A percentile compares a stretch with the other conserved stretches of the same genome.
phyloP scores from a whole-genome alignment of 64 coral and sea anemone genomes.

The Porites australiensis region DNA sequence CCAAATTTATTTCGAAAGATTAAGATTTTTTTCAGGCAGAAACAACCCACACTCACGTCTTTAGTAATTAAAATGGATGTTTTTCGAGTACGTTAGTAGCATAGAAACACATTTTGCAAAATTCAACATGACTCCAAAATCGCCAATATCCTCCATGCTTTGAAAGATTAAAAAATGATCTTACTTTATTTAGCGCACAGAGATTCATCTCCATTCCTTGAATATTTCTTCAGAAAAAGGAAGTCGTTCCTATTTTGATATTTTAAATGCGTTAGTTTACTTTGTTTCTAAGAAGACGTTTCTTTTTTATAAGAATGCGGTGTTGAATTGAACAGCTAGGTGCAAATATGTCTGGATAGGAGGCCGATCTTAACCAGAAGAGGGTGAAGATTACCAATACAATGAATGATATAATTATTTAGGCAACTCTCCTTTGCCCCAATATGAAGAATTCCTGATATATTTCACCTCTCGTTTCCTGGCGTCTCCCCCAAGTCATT shows the following conservation, averaged over 20 bases:
- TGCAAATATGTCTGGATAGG: neutral
- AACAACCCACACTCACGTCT: neutral
- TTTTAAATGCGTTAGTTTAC: neutral
- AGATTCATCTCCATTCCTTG: neutral
- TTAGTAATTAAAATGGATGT: constrained; percentile 13
- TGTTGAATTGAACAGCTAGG: too few relatives aligned
- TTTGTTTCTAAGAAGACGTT: constrained; percentile 45
- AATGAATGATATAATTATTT: too few relatives aligned
- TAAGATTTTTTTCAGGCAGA: neutral
- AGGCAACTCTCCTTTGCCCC: too few relatives aligned
- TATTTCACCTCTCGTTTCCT: neutral
- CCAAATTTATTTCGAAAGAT: neutral
- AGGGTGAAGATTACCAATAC: neutral
- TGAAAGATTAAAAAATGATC: neutral
- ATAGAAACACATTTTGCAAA: constrained; percentile 8
- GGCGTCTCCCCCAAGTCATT: neutral
- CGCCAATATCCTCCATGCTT: neutral
- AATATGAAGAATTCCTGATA: neutral
- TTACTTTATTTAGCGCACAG: neutral
- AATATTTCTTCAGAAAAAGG: neutral
- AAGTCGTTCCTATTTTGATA: neutral
- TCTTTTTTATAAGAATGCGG: constrained; percentile 28
- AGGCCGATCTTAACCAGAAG: neutral
- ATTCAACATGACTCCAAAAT: constrained; percentile 27
- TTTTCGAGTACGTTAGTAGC: constrained; percentile 25